These are phyloP conservation scores for Brachionus angularis DNA, from an alignment of 1,140 invertebrate genomes.

Conservation along the genomic window DNA sequence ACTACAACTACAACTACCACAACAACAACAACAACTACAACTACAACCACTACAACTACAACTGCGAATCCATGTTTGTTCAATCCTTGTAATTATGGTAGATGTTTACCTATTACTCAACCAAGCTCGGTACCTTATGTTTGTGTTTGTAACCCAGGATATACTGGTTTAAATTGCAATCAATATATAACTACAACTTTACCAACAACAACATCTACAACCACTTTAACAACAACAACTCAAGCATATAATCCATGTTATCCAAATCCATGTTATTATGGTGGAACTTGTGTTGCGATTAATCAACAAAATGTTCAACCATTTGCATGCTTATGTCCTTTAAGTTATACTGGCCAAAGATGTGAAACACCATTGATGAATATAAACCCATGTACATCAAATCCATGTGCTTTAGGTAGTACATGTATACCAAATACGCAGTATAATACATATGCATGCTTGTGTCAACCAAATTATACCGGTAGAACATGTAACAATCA, in stretches of 20 bases:
- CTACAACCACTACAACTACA: background rate
- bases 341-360: background rate
- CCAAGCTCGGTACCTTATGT: constrained; percentile 67
- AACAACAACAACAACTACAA: background rate
- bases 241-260: background rate
- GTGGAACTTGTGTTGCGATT: constrained; percentile 43
- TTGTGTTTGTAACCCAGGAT: constrained; percentile 77
- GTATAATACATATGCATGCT: too few relatives aligned
- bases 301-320: background rate
- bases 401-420: background rate
- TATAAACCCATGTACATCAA: constrained; percentile 24
- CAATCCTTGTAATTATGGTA: constrained; percentile 14
- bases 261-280: constrained; percentile 58
- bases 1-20: background rate
- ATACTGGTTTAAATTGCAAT: constrained; percentile 61
- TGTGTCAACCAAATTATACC: too few relatives aligned
- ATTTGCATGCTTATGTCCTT: constrained; percentile 11
- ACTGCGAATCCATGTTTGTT: background rate
- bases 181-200: constrained; percentile 87
- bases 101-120: constrained; percentile 26
- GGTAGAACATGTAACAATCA: too few relatives aligned
- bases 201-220: constrained; percentile 55
- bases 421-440: background rate
- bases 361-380: constrained; percentile 35
- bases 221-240: constrained; percentile 13